Evolutionary conservation across 1,140 invertebrate species (phyloP).

Genomic region (Trypoxylus dichotomus): DNA sequence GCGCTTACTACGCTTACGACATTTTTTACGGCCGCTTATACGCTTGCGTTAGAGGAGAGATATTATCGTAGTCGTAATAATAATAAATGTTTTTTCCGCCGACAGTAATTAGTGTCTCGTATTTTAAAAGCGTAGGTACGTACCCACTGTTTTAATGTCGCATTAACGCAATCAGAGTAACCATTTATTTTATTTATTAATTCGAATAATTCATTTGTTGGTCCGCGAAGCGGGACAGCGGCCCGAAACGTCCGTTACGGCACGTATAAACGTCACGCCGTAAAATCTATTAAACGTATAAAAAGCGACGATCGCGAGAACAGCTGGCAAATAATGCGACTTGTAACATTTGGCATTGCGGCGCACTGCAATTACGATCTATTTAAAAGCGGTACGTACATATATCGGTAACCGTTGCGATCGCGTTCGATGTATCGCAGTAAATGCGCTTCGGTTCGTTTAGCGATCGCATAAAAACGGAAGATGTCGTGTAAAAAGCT

Average conservation of each 20-base stretch:
- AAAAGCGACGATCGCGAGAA: background rate
- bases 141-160: background rate
- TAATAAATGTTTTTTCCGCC: background rate
- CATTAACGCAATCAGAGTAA: background rate
- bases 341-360: background rate
- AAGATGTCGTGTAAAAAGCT: too few relatives aligned
- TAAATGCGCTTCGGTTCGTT: too few relatives aligned
- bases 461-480: too few relatives aligned
- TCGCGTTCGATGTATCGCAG: too few relatives aligned
- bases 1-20: background rate
- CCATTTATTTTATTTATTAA: slow-evolving; percentile 4
- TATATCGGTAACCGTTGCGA: too few relatives aligned
- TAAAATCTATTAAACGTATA: slow-evolving; percentile 1
- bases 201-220: background rate
- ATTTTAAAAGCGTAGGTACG: background rate
- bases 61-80: background rate
- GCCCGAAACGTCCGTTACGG: background rate
- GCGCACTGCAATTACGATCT: background rate
- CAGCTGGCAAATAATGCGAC: background rate
- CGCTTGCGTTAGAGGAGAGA: background rate
- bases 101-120: background rate
- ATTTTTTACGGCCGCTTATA: background rate
- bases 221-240: background rate
- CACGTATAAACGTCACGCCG: background rate
- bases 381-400: background rate